phyloP scores from a whole-genome alignment of 2,113 vertebrate species.

The Rhadina sibilatrix region DNA sequence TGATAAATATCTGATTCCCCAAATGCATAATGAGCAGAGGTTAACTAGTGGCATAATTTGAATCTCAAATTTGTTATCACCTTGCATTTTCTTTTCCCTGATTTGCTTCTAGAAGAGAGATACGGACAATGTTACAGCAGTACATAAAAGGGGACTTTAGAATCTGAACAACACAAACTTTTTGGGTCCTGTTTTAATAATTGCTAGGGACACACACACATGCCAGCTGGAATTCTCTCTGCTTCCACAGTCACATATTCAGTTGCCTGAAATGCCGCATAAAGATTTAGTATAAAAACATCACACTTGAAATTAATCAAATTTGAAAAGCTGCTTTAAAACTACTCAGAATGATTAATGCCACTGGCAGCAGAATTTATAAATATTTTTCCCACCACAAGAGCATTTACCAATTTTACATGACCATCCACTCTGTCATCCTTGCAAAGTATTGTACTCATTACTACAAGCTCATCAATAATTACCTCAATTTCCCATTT shows the following conservation, averaged over 20 bases:
- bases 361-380: neutral
- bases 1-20: neutral
- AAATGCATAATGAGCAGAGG: neutral
- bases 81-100: neutral
- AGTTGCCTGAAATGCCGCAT: neutral
- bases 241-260: neutral
- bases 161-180: neutral
- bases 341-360: neutral
- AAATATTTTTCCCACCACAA: neutral
- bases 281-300: neutral
- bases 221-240: neutral
- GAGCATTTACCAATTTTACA: neutral
- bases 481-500: neutral
- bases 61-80: neutral
- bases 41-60: neutral
- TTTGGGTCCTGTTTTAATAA: neutral
- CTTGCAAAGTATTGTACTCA: neutral
- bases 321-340: neutral
- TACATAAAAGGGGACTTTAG: neutral
- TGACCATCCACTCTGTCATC: neutral
- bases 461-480: neutral
- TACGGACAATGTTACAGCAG: rapidly evolving
- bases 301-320: neutral
- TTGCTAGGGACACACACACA: rapidly evolving
- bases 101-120: neutral